A percentile compares a stretch with the other conserved stretches of the same genome.
Evolutionary conservation across 2,113 vertebrate genomes (phyloP).

Genomic region (Cyprinodon tularosa): DNA sequence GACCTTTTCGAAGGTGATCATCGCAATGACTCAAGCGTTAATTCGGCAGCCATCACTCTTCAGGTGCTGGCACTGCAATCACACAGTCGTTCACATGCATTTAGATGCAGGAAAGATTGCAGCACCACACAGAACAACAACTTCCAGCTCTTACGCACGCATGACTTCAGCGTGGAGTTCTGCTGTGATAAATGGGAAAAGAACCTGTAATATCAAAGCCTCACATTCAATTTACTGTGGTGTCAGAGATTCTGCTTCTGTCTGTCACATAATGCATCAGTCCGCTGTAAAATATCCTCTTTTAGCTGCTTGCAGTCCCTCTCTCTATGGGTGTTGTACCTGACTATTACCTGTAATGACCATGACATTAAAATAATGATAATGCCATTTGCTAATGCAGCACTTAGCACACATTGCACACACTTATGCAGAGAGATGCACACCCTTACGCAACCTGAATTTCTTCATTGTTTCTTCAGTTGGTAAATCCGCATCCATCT

Average conservation of each 20-base stretch:
- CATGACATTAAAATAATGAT: conserved; percentile 81
- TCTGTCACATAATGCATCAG: conserved; percentile 22
- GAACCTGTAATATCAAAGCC: conserved; percentile 32
- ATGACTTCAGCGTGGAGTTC: conserved; percentile 7
- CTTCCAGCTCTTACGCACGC: conserved; percentile 7
- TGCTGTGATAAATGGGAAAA: conserved; percentile 25
- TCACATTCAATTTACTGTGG: conserved; percentile 37
- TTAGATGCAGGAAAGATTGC: conserved; percentile 15
- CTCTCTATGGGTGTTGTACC: conserved; percentile 72
- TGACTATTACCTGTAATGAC: conserved; percentile 79
- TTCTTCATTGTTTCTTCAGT: conserved; percentile 26
- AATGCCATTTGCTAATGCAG: conserved; percentile 65
- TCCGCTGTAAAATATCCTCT: conserved; percentile 61
- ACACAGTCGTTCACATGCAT: conserved; percentile 49
- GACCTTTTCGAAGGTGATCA: conserved; percentile 84
- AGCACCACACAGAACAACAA: conserved; percentile 11
- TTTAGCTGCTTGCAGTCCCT: conserved; percentile 68
- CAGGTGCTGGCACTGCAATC: conserved; percentile 60
- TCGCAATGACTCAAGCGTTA: conserved; percentile 72
- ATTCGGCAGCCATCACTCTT: conserved; percentile 80
- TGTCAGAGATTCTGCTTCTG: conserved; percentile 33
- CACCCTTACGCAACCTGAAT: conserved; percentile 22
- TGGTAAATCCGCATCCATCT: neutral
- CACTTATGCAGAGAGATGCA: conserved; percentile 25
- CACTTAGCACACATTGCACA: conserved; percentile 61